These are phyloP conservation scores for Rutpela maculata DNA, from an alignment of 2,888 invertebrate species.

Conservation along the genomic window DNA sequence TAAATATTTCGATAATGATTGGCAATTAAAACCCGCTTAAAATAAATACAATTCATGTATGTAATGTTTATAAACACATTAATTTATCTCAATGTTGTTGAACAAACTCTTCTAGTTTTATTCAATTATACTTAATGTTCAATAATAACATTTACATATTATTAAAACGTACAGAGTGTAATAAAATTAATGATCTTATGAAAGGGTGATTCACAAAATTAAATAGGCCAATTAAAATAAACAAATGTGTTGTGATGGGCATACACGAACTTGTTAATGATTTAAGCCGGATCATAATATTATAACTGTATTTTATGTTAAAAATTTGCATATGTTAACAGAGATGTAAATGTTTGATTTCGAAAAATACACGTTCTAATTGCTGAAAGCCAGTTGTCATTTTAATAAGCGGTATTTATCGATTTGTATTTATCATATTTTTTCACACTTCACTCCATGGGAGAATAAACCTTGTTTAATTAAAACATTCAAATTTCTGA, in stretches of 20 bases:
- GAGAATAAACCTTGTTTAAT: too few relatives aligned
- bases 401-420: too few relatives aligned
- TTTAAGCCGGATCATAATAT: too few relatives aligned
- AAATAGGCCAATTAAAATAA: constrained; percentile 28
- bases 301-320: too few relatives aligned
- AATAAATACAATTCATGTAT: background rate
- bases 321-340: too few relatives aligned
- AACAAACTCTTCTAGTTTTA: constrained; percentile 7
- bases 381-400: too few relatives aligned
- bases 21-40: constrained; percentile 20
- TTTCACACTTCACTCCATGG: too few relatives aligned
- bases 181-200: constrained; percentile 10
- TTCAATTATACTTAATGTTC: constrained; percentile 20
- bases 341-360: too few relatives aligned
- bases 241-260: constrained; percentile 17
- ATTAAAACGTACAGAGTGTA: background rate
- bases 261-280: background rate
- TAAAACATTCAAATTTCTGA: too few relatives aligned
- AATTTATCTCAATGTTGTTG: constrained; percentile 18
- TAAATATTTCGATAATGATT: constrained; percentile 6
- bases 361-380: too few relatives aligned
- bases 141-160: constrained; percentile 26
- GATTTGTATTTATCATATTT: too few relatives aligned
- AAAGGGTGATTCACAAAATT: constrained; percentile 23
- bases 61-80: constrained; percentile 5